Percentiles rank a stretch among this genome's conserved stretches.
Conservation (phyloP, 2,888 invertebrate species). For the Siphonodentalium dalli region DNA sequence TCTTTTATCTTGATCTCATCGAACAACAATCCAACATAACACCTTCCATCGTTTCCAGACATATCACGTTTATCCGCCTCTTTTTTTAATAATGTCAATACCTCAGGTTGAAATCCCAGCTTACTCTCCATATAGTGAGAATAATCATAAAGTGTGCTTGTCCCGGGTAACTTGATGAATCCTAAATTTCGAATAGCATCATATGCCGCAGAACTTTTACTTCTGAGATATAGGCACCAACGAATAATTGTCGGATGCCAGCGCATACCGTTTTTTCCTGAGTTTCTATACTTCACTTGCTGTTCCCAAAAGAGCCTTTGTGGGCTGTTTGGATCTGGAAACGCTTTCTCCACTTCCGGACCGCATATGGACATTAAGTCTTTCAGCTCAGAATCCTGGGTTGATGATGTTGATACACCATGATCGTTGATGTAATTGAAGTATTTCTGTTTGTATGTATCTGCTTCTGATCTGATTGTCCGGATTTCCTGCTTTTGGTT, state of each 20-base stretch:
- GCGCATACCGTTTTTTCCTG: conserved; percentile 12
- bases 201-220: conserved; percentile 6
- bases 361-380: conserved; percentile 2
- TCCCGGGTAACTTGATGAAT: conserved; percentile 23
- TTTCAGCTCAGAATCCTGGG: not conserved
- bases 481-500: too few relatives aligned
- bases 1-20: conserved; percentile 31
- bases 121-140: conserved; percentile 20
- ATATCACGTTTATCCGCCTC: conserved; percentile 16
- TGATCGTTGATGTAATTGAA: too few relatives aligned
- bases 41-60: conserved; percentile 2
- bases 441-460: too few relatives aligned
- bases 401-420: too few relatives aligned
- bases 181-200: conserved; percentile 11
- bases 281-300: conserved; percentile 1
- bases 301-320: conserved; percentile 13
- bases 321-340: not conserved
- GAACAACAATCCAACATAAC: conserved; percentile 27
- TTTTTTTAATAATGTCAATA: conserved; percentile 7
- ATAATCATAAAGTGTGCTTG: conserved; percentile 27
- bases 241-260: conserved; percentile 22
- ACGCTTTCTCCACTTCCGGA: not conserved
- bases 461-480: too few relatives aligned
- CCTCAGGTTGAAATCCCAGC: conserved; percentile 12
- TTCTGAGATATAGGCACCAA: conserved; percentile 12